A percentile compares a stretch with the other conserved stretches of the same genome.
phyloP scores from a whole-genome alignment of 2,113 vertebrate genomes.

The Marcusenius ussheri region DNA sequence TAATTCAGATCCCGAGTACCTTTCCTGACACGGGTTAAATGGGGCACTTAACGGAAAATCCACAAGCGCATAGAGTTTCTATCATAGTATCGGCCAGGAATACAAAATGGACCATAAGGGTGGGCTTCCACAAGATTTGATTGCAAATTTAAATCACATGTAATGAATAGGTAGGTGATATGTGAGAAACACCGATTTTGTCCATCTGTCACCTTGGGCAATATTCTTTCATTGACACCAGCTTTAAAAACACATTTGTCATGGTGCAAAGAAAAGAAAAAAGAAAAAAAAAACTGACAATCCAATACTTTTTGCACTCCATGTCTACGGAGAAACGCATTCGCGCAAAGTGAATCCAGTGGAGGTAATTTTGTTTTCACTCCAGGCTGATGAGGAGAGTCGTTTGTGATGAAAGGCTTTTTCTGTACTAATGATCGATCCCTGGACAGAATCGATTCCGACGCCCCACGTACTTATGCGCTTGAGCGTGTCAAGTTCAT shows the following conservation, averaged over 20 bases:
- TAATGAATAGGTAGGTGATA: conserved; percentile 12
- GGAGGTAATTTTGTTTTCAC: not conserved
- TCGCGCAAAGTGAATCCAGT: not conserved
- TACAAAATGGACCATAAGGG: not conserved
- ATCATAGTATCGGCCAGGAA: not conserved
- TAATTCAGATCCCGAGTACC: not conserved
- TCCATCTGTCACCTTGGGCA: not conserved
- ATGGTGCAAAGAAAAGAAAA: not conserved
- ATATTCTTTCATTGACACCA: not conserved
- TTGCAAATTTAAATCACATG: not conserved
- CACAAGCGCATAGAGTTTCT: not conserved
- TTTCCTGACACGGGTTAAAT: not conserved
- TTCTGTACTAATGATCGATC: not conserved
- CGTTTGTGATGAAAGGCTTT: not conserved
- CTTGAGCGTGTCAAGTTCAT: not conserved
- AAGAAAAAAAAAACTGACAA: not conserved
- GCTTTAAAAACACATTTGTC: not conserved
- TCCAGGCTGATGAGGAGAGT: not conserved
- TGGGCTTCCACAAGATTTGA: not conserved
- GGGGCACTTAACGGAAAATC: not conserved
- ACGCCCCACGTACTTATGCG: not conserved
- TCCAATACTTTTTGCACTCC: not conserved
- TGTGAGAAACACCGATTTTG: not conserved
- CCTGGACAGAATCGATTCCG: not conserved
- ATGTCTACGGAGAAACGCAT: not conserved